These are phyloP conservation scores for Condylura cristata DNA, from an alignment of 2,113 vertebrate species.

Conservation along the genomic window DNA sequence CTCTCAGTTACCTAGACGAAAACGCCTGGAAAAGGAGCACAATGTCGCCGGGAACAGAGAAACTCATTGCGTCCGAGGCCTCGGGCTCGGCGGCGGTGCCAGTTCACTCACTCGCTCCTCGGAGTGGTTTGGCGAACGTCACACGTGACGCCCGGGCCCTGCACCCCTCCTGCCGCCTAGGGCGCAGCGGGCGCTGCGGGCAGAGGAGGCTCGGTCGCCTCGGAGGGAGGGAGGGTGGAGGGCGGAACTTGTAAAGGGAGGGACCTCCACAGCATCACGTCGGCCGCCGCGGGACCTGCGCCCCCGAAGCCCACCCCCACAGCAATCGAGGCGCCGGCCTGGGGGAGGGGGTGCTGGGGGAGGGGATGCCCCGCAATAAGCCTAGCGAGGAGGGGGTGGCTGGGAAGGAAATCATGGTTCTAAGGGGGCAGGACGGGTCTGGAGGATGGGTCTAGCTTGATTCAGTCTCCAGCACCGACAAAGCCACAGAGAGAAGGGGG, in stretches of 20 bases:
- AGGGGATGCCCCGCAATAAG: background rate
- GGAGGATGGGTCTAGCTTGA: background rate
- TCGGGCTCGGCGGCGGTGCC: background rate
- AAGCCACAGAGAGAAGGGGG: rapidly evolving
- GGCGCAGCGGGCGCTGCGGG: slow-evolving; percentile 17
- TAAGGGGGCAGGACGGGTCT: background rate
- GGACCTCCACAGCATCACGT: background rate
- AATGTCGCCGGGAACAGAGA: background rate
- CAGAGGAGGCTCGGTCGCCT: background rate
- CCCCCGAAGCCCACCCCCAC: background rate
- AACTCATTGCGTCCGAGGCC: background rate
- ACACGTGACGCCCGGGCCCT: slow-evolving; percentile 62
- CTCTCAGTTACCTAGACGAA: background rate
- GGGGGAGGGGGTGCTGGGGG: background rate
- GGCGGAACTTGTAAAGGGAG: slow-evolving; percentile 34
- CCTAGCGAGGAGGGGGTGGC: background rate
- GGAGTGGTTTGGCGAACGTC: slow-evolving; percentile 13
- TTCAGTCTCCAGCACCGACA: background rate
- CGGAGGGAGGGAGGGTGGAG: background rate
- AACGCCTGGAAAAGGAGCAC: background rate
- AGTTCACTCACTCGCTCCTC: background rate
- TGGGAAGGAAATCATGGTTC: background rate
- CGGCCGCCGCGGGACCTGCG: background rate
- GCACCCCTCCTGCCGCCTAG: background rate
- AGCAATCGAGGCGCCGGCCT: background rate